These are phyloP conservation scores for Chirona hameri DNA, from an alignment of 2,888 invertebrate genomes.

Conservation along the genomic window DNA sequence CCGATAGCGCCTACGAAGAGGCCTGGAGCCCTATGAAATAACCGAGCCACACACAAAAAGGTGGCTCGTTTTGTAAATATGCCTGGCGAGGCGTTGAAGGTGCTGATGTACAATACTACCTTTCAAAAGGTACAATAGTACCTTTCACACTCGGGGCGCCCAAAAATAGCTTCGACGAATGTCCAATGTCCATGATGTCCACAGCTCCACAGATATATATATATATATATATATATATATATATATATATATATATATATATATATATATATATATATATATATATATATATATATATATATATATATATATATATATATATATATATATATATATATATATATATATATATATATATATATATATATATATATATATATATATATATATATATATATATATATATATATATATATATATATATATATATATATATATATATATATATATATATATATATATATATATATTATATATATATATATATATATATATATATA, in stretches of 20 bases:
- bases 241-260: not conserved
- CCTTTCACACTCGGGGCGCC: too few relatives aligned
- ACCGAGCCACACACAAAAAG: too few relatives aligned
- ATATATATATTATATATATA: conserved; percentile 28
- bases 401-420: conserved; percentile 35
- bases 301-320: conserved; percentile 32
- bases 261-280: conserved; percentile 26
- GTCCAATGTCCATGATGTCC: too few relatives aligned
- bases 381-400: conserved; percentile 33
- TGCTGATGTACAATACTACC: too few relatives aligned
- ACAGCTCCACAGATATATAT: too few relatives aligned
- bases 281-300: conserved; percentile 33
- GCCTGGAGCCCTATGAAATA: too few relatives aligned
- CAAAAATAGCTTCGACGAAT: too few relatives aligned
- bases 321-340: conserved; percentile 31
- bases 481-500: too few relatives aligned
- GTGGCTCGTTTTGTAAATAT: too few relatives aligned
- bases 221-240: not conserved
- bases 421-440: conserved; percentile 35
- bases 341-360: conserved; percentile 30
- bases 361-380: conserved; percentile 29
- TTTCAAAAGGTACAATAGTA: too few relatives aligned
- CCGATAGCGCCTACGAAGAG: too few relatives aligned
- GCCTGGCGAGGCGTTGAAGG: too few relatives aligned
- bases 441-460: conserved; percentile 35